A percentile compares a stretch with the other conserved stretches of the same genome.
phyloP scores from a whole-genome alignment of 2,888 invertebrate species.

The Dryomyza anilis region DNA sequence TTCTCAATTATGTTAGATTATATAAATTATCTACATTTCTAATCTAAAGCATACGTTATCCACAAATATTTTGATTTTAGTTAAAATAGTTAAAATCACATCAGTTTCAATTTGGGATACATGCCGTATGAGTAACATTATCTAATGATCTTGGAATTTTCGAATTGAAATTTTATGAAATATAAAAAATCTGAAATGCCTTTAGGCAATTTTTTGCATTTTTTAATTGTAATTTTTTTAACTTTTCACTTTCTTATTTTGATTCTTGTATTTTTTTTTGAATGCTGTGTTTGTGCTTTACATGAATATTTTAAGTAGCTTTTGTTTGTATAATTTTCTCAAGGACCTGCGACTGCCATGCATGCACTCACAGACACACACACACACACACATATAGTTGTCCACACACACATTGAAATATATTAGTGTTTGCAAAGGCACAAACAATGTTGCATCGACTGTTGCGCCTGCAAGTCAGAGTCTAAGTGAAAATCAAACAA shows the following conservation, averaged over 20 bases:
- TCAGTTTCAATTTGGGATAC: too few relatives aligned
- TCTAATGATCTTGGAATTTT: too few relatives aligned
- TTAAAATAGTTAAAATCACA: too few relatives aligned
- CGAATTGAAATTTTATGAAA: too few relatives aligned
- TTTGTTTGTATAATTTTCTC: conserved; percentile 6
- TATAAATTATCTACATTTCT: too few relatives aligned
- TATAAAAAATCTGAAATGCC: too few relatives aligned
- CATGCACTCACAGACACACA: background rate
- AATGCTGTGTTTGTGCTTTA: conserved; percentile 18
- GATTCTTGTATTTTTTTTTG: background rate
- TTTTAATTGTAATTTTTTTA: background rate
- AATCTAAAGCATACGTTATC: too few relatives aligned
- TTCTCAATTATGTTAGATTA: too few relatives aligned
- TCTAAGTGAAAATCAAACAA: conserved; percentile 52
- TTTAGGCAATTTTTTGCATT: too few relatives aligned
- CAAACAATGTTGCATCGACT: conserved; percentile 1
- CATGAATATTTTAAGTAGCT: conserved; percentile 22
- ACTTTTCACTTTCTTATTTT: conserved; percentile 6
- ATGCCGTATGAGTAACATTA: too few relatives aligned
- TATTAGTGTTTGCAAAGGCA: background rate
- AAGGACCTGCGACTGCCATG: conserved; percentile 10
- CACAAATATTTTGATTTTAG: too few relatives aligned
- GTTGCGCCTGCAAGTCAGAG: conserved; percentile 25
- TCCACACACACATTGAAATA: background rate
- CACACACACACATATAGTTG: background rate